Evolutionary conservation across 2,888 invertebrate genomes (phyloP), one percentile per base, ranked within the genome.

Genomic region (Pycnomerus fuliginosus): DNA sequence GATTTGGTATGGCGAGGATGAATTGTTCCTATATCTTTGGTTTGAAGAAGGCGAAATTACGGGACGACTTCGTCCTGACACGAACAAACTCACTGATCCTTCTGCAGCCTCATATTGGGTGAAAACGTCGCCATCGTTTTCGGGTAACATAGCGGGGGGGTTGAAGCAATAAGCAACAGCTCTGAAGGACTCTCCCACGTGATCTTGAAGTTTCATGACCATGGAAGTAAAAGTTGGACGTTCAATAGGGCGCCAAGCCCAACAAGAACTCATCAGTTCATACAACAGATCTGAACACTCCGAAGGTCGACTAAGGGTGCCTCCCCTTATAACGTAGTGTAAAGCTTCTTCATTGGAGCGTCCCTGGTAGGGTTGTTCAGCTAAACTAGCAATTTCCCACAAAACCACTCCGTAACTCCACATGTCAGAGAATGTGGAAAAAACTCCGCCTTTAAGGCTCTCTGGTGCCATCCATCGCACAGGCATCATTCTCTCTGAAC

Each of bases 381-480:
- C 88, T 34, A 87, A 71, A 0, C 87, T 88, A 2, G 63, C 69
- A 74, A 90, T 87, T 66, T 88, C 88, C 82, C 87, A 90, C 12
- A 90, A 66, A 3, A 87, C 85, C 8, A 87, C 77, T 1, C 86
- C 87, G 65, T 78, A 86, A 33, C 83, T 83, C 84, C 84, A 81
- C 0, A 78, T 76, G 55, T 82, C 81, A 3, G 79, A 78, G 48
- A 77, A 79, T 16, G 76, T 76, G 1, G 83, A 82, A 62, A 84
- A 84, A 2, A 83, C 76, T 7, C 84, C 84, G 66, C 85, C 84
- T 2, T 77, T 78, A 12, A 86, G 70, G 51, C 82, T 80, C 62
- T 85, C 85, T 0, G 85, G 85, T 1, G 84, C 78, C 85, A 85
- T 85, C 85, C 85, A 86, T 25, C 84, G 68, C 7, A 83, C 79